Evolutionary conservation across 2,797 vertebrate species (phyloP).

Genomic region (Danionella dracula): DNA sequence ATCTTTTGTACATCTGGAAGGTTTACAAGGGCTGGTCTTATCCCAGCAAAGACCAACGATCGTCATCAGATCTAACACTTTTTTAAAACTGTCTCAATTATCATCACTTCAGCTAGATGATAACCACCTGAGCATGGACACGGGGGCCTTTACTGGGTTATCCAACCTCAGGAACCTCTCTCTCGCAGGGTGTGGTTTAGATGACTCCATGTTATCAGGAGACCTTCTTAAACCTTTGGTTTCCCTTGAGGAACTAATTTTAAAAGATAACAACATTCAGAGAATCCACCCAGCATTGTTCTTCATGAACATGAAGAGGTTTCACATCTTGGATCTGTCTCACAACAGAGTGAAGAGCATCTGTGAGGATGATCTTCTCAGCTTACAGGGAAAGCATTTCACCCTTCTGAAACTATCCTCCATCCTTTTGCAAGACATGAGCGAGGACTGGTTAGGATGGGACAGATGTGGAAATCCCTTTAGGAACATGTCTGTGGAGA

Average conservation of each 20-base stretch:
- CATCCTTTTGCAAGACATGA: constrained; percentile 40
- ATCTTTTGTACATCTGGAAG: constrained; percentile 65
- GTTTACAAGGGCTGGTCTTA: constrained; percentile 61
- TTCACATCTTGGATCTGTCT: constrained; percentile 65
- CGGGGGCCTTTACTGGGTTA: constrained; percentile 74
- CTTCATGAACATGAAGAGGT: constrained; percentile 66
- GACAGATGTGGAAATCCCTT: constrained; percentile 77
- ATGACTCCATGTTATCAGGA: constrained; percentile 63
- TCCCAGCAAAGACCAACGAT: constrained; percentile 58
- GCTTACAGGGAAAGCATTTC: constrained; percentile 75
- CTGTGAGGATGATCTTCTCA: constrained; percentile 74
- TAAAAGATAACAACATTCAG: constrained; percentile 65
- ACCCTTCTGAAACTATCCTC: constrained; percentile 55
- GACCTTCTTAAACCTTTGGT: constrained; percentile 72
- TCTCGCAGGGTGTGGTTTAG: constrained; percentile 63
- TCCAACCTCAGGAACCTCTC: constrained; percentile 55
- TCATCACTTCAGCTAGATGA: constrained; percentile 61
- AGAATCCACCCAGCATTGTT: constrained; percentile 69
- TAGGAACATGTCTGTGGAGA: constrained; percentile 60
- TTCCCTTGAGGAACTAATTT: constrained; percentile 68
- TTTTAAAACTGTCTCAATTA: constrained; percentile 70
- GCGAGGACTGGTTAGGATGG: constrained; percentile 49
- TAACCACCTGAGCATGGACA: constrained; percentile 62
- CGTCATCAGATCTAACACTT: constrained; percentile 66
- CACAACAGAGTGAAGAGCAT: constrained; percentile 64